Percentiles rank a stretch among this genome's conserved stretches.
phyloP scores from a whole-genome alignment of 1,140 invertebrate species.

The Latrodectus geometricus region DNA sequence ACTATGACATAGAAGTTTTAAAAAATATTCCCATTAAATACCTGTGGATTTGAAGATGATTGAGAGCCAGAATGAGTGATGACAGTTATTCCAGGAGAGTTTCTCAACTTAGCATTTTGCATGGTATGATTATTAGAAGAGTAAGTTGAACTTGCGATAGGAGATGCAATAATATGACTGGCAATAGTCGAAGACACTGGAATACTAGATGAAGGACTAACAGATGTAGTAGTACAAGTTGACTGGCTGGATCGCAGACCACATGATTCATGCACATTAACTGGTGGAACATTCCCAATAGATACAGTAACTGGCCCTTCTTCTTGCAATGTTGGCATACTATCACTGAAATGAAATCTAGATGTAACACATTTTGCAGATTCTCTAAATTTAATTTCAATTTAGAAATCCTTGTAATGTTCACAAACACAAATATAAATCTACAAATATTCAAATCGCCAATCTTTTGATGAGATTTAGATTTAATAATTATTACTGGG shows the following conservation, averaged over 20 bases:
- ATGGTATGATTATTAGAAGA: slow-evolving; percentile 32
- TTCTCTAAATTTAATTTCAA: too few relatives aligned
- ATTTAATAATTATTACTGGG: neutral
- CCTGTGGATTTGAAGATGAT: slow-evolving; percentile 53
- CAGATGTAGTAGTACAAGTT: slow-evolving; percentile 59
- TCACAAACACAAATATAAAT: neutral
- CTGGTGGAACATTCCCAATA: slow-evolving; percentile 34
- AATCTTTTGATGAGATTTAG: neutral
- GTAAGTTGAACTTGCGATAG: slow-evolving; percentile 16
- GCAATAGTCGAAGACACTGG: slow-evolving; percentile 24
- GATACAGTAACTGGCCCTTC: slow-evolving; percentile 61
- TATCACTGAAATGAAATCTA: slow-evolving; percentile 63
- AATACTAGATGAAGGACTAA: slow-evolving; percentile 48
- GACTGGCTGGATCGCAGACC: slow-evolving; percentile 53
- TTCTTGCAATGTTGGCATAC: slow-evolving; percentile 65
- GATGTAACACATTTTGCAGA: too few relatives aligned
- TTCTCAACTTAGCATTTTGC: slow-evolving; percentile 48
- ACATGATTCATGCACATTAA: slow-evolving; percentile 32
- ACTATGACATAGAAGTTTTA: too few relatives aligned
- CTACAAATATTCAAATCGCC: neutral
- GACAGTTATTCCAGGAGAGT: slow-evolving; percentile 53
- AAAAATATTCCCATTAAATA: neutral
- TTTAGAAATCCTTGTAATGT: too few relatives aligned
- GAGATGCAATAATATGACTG: slow-evolving; percentile 34
- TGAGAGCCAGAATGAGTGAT: slow-evolving; percentile 41